Percentiles rank a stretch among this genome's conserved stretches.
These are phyloP conservation scores for Hyposmocoma kahamanoa DNA, from an alignment of 1,140 invertebrate species.

Conservation along the genomic window DNA sequence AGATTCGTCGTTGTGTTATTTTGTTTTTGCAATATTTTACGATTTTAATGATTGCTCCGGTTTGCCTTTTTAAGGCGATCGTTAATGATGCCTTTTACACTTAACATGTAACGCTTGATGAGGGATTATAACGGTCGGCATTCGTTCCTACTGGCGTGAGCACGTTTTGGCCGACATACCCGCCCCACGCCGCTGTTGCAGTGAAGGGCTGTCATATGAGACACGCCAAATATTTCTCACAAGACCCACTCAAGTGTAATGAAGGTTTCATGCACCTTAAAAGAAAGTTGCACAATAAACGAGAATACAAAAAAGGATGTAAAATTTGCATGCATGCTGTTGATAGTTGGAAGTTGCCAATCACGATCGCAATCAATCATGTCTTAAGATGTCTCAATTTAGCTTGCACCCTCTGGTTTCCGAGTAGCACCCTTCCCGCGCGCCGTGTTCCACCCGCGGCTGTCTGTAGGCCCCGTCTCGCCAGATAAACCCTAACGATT, in stretches of 20 bases:
- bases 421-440: no score
- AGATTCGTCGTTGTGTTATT: constrained; percentile 51
- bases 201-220: constrained; percentile 59
- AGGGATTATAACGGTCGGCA: constrained; percentile 60
- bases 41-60: constrained; percentile 66
- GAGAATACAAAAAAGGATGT: constrained; percentile 24
- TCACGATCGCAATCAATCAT: constrained; percentile 62
- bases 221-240: constrained; percentile 56
- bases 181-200: constrained; percentile 32
- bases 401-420: constrained; percentile 48
- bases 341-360: constrained; percentile 50
- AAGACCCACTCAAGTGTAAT: constrained; percentile 45
- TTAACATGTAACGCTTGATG: constrained; percentile 56
- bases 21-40: constrained; percentile 62
- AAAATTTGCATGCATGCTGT: constrained; percentile 48
- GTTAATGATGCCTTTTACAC: constrained; percentile 68
- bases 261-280: constrained; percentile 36
- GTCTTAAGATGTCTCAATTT: constrained; percentile 62
- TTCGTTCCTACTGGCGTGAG: constrained; percentile 35
- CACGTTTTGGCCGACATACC: constrained; percentile 35
- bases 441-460: constrained; percentile 25
- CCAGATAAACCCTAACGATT: constrained; percentile 57
- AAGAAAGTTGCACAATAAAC: constrained; percentile 27
- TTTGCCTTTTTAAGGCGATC: constrained; percentile 67
- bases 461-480: constrained; percentile 19